Base-by-base conservation (phyloP, 2,888 invertebrate genomes). In the Mythimna impura region DNA sequence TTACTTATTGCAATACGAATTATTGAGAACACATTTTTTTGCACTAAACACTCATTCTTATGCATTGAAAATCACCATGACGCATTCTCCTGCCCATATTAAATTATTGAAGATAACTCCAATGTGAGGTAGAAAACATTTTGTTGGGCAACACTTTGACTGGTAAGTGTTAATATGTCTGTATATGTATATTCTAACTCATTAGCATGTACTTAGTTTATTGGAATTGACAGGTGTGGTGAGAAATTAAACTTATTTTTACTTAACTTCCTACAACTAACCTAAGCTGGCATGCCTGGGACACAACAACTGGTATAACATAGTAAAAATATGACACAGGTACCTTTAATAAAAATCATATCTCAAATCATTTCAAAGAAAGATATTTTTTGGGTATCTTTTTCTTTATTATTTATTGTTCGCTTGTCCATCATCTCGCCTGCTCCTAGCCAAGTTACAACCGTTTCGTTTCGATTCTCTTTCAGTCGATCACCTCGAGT, bases 11-110 rank as follows among this genome's bases (percentile, higher is more conserved):
- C 57, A 52, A 55, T 62, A 54, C 40, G 61, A 81, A 79, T 81
- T 81, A 81, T 64, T 50, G 25, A 64, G 47, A 76, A 81, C 77
- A 81, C n/a, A 43, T 2, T 57, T 81, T 79, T 66, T 57, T 12
- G 47, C 72, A 65, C 25, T 54, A 52, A 47, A 65, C 50, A 40
- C 67, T 63, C 61, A 69, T 78, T 71, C 30, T 66, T 67, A 71
- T 70, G 64, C 82, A 79, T 81, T 71, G 54, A 67, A 81, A 76
- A 71, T 81, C 80, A 66, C 54, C 63, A 63, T 60, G 58, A 34
- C 17, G 34, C 22, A 64, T 57, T 43, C 50, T 54, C 47, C 10
- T 60, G n/a, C n/a, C 43, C 50, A 52, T 81, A 64, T 30, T 66
- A 55, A 78, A 70, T 76, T 54, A 67, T 47, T n/a, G n/a, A 61